Evolutionary conservation across 2,113 vertebrate species (phyloP).

Genomic region (Rhabdomys dilectus): DNA sequence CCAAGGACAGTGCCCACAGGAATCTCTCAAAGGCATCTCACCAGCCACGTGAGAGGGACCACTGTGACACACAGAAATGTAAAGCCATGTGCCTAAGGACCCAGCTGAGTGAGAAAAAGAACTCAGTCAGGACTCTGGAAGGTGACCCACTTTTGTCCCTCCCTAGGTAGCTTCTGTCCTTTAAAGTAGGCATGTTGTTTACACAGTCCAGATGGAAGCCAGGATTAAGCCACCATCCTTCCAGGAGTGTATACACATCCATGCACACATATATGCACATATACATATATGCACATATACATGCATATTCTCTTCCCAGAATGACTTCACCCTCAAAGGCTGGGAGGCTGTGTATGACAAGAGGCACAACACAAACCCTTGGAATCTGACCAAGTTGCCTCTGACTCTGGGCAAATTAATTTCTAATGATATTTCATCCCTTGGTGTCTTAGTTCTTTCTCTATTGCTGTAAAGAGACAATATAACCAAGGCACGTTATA

Average conservation of each 20-base stretch:
- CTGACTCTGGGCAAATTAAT: neutral
- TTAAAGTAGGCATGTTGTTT: neutral
- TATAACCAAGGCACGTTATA: neutral
- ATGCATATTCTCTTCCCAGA: neutral
- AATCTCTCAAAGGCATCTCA: neutral
- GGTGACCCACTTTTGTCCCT: neutral
- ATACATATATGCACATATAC: neutral
- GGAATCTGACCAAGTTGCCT: neutral
- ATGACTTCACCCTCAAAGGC: rapidly evolving
- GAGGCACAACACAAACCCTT: neutral
- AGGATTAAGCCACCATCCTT: neutral
- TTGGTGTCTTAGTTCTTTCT: neutral
- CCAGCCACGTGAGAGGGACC: neutral
- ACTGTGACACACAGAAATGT: constrained; percentile 45
- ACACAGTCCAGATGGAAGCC: neutral
- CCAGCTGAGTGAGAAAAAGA: neutral
- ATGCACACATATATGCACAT: neutral
- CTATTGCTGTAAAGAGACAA: neutral
- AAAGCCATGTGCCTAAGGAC: neutral
- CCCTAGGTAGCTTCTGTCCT: neutral
- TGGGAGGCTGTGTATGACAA: too few relatives aligned
- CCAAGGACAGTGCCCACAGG: neutral
- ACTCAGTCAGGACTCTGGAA: neutral
- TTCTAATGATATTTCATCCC: neutral
- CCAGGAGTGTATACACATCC: neutral